These are phyloP conservation scores for Xylocopa sonorina DNA, from an alignment of 1,140 invertebrate species.

Conservation along the genomic window DNA sequence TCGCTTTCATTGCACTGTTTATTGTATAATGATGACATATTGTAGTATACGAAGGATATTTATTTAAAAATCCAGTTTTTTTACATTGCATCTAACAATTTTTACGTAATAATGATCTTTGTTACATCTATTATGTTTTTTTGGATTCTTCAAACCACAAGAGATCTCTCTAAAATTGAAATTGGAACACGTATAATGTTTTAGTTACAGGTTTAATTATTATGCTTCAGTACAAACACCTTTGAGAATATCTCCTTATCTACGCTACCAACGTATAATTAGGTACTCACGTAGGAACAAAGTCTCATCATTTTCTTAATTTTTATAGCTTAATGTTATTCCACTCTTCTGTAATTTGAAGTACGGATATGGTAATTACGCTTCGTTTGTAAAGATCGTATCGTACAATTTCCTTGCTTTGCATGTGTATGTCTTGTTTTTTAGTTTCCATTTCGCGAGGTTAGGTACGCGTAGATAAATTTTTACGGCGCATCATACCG, in stretches of 20 bases:
- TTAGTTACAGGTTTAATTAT: background rate
- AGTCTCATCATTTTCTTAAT: constrained; percentile 12
- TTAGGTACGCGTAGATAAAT: constrained; percentile 11
- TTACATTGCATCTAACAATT: background rate
- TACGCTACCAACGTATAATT: background rate
- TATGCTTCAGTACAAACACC: background rate
- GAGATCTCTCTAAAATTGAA: background rate
- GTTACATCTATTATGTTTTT: too few species aligned
- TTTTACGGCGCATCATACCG: background rate
- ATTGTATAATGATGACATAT: background rate
- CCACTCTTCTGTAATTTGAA: constrained; percentile 10
- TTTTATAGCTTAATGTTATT: constrained; percentile 4
- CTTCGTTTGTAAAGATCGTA: constrained; percentile 28
- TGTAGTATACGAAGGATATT: background rate
- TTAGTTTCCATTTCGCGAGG: background rate
- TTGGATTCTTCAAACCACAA: too few species aligned
- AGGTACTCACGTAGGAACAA: background rate
- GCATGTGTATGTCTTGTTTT: constrained; percentile 8
- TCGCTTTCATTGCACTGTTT: background rate
- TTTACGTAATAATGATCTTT: too few species aligned
- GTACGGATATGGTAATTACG: constrained; percentile 17
- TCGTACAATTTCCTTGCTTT: constrained; percentile 23
- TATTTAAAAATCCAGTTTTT: background rate
- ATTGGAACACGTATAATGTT: background rate
- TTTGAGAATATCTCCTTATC: background rate